These are phyloP conservation scores for Yoshiicerus persimilis DNA, from an alignment of 1,140 invertebrate genomes.

Conservation along the genomic window DNA sequence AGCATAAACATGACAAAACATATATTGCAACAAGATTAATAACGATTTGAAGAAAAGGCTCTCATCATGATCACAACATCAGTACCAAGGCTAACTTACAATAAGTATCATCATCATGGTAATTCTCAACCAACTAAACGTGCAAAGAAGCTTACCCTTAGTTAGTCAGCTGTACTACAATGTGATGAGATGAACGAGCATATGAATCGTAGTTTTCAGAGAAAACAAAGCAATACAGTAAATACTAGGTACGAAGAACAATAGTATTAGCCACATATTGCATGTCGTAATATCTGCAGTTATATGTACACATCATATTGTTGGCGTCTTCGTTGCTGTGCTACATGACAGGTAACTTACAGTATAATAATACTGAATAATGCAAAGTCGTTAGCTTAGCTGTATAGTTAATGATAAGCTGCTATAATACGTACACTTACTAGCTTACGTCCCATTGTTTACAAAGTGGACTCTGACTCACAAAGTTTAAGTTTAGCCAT, in stretches of 20 bases:
- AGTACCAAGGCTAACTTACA: not conserved
- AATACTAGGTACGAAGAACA: not conserved
- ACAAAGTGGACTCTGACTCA: not conserved
- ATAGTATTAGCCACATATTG: not conserved
- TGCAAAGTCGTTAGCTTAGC: not conserved
- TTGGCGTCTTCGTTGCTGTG: not conserved
- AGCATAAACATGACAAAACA: not conserved
- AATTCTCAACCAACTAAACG: not conserved
- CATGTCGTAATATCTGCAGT: not conserved
- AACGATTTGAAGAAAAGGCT: not conserved
- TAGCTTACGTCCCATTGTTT: not conserved
- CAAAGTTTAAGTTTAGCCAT: not conserved
- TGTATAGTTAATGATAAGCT: not conserved
- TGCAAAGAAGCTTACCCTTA: not conserved
- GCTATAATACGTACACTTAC: not conserved
- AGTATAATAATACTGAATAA: not conserved
- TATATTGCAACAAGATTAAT: not conserved
- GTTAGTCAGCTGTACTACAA: not conserved
- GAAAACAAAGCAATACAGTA: not conserved
- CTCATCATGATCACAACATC: not conserved
- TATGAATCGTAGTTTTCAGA: not conserved
- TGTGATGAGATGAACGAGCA: not conserved
- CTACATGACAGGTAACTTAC: not conserved
- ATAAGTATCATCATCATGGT: not conserved
- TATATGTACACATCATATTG: not conserved